Percentiles rank a stretch among this genome's conserved stretches.
Conservation (phyloP, 2,797 vertebrate genomes). For the Sarcophilus harrisii region DNA sequence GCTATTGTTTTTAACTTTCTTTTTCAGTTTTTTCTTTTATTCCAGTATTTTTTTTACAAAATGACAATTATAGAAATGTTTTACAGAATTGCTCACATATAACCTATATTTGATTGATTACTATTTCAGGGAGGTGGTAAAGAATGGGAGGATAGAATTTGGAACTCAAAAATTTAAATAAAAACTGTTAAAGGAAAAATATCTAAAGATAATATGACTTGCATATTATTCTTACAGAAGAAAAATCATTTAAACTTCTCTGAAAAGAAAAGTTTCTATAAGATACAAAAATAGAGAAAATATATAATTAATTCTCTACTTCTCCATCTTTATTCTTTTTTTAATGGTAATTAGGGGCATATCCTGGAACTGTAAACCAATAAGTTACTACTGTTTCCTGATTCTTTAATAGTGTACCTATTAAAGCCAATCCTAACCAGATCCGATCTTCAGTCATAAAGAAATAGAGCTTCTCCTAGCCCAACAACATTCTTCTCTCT, state of each 20-base stretch:
- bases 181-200: not conserved
- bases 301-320: slow-evolving; percentile 1
- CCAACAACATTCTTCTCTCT: not conserved
- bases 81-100: not conserved
- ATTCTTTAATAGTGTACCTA: slow-evolving; percentile 7
- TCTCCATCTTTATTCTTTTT: slow-evolving; percentile 26
- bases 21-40: no score
- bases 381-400: slow-evolving; percentile 37
- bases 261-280: slow-evolving; percentile 45
- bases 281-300: slow-evolving; percentile 27
- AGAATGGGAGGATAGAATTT: no score
- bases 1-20: no score
- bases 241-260: slow-evolving; percentile 33
- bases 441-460: slow-evolving; percentile 15
- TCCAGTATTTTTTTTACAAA: no score
- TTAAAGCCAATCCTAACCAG: slow-evolving; percentile 33
- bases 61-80: slow-evolving; percentile 11
- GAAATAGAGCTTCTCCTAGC: slow-evolving; percentile 26
- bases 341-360: slow-evolving; percentile 44
- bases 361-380: slow-evolving; percentile 42
- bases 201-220: not conserved
- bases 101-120: no score
- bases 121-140: no score
- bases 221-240: not conserved
- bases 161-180: no score